Base-by-base conservation (phyloP, 2,888 invertebrate species). In the Zelleria hepariella region DNA sequence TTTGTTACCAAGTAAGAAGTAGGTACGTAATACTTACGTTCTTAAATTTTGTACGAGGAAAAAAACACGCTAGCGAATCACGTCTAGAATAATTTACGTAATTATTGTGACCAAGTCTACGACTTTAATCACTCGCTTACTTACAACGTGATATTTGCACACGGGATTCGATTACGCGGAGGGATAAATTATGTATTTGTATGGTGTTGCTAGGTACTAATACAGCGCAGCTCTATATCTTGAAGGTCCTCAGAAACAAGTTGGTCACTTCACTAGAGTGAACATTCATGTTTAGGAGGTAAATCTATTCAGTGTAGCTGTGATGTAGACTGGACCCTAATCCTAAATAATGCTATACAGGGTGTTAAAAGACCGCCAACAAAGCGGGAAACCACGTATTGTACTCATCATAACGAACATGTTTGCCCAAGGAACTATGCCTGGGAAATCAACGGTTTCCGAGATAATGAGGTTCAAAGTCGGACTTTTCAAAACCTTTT, bases 101-200 rank as follows among this genome's bases (percentile, higher is more conserved):
- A 55, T 55, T 55, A 27, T 23, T 51, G 21, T 55, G 23, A 24
- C 32, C 32, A 32, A 53, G 52, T 59, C 21, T 54, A 59, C 54
- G 20, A 18, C 32, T 42, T 26, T 27, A 58, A 52, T 24, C 27
- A 52, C 51, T 58, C 59, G 58, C 57, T 62, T 62, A 62, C 61
- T 24, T 51, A 52, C 27, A 27, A 63, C 60, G 64, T 63, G 62
- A 63, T 64, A 64, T 66, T 65, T 64, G 60, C 61, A 65, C 66
- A 68, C 68, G 67, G 67, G 68, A 68, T 58, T 65, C 66, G 68
- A 67, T 58, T 65, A 51, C 21, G 20, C 20, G 21, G 21, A 23
- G 20, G 51, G 23, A 51, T 49, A 51, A 10, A 7, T 32, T 32
- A 32, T 10, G 32, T 32, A n/a, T 32, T 5, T 49, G 49, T 49